Percentiles rank a stretch among this genome's conserved stretches.
phyloP scores from a whole-genome alignment of 2,113 vertebrate genomes.

The Bos javanicus region DNA sequence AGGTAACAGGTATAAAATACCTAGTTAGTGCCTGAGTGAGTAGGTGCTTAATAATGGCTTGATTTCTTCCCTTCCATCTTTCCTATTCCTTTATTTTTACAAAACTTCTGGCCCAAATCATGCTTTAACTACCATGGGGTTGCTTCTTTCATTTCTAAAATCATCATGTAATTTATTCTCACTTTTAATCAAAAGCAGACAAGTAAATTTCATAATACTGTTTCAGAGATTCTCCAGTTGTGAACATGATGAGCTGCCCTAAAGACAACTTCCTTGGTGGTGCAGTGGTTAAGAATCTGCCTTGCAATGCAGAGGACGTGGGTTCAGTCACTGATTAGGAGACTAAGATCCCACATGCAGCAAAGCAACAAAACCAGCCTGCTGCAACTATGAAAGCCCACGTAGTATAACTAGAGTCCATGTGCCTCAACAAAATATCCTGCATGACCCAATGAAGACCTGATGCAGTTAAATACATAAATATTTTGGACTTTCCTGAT shows the following conservation, averaged over 20 bases:
- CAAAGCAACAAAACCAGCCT: background rate
- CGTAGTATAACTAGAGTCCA: background rate
- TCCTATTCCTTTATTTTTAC: background rate
- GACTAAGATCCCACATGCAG: background rate
- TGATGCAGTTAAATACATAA: background rate
- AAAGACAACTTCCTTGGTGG: background rate
- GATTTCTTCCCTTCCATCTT: background rate
- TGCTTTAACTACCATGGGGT: background rate
- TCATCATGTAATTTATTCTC: background rate
- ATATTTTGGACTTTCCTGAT: background rate
- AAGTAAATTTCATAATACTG: background rate
- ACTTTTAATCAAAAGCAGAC: background rate
- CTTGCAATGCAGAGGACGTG: background rate
- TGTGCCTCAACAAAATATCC: background rate
- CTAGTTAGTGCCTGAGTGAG: background rate
- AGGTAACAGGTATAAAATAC: background rate
- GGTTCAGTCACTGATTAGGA: background rate
- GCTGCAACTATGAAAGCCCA: background rate
- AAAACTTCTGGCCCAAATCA: background rate
- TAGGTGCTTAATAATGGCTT: background rate
- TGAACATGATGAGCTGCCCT: background rate
- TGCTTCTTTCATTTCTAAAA: background rate
- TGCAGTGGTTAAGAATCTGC: background rate
- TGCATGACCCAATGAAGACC: fast-evolving
- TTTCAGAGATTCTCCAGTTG: background rate